Evolutionary conservation across 2,113 vertebrate genomes (phyloP).

Genomic region (Apteryx owenii): DNA sequence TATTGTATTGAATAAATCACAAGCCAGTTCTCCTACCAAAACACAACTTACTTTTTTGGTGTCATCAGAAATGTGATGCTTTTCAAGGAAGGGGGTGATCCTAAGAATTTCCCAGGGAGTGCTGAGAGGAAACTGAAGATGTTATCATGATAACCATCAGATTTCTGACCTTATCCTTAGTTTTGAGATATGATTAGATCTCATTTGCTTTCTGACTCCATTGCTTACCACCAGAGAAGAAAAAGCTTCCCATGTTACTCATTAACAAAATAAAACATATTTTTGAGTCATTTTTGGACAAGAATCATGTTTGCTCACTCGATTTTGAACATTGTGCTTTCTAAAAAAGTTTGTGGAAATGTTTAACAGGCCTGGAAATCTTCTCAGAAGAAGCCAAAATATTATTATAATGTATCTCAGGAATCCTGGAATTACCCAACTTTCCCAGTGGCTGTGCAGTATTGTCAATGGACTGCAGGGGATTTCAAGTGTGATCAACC

Average conservation of each 20-base stretch:
- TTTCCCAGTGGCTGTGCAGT: not conserved
- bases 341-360: not conserved
- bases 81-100: slow-evolving; percentile 3
- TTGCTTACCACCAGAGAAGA: not conserved
- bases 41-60: not conserved
- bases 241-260: not conserved
- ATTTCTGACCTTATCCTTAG: not conserved
- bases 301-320: not conserved
- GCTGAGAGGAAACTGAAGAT: not conserved
- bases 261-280: not conserved
- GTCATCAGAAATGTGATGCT: not conserved
- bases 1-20: not conserved
- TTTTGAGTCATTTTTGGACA: not conserved
- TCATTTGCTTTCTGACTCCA: slow-evolving; percentile 15
- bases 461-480: not conserved
- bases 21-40: not conserved
- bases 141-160: not conserved
- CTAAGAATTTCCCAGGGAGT: slow-evolving; percentile 31
- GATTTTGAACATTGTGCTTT: not conserved
- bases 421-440: slow-evolving; percentile 62
- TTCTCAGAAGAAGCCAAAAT: not conserved
- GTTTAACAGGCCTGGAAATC: slow-evolving; percentile 6
- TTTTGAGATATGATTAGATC: not conserved
- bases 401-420: not conserved
- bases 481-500: slow-evolving; percentile 41